These are phyloP conservation scores for Malthinus seriepunctatus DNA, from an alignment of 2,888 invertebrate species.

Conservation along the genomic window DNA sequence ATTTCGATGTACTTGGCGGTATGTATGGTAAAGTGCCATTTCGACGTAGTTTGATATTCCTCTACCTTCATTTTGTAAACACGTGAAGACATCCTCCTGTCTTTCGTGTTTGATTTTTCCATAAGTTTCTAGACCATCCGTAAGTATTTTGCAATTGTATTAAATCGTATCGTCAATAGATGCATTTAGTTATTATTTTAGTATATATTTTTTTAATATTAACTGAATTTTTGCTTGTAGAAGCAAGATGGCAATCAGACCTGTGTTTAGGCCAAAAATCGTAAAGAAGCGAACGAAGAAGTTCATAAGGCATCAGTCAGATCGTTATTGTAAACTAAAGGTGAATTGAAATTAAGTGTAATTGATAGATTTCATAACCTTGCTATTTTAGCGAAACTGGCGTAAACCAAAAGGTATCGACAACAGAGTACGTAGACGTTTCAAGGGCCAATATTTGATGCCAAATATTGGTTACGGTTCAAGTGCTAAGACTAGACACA, in stretches of 20 bases:
- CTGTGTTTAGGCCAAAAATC: conserved; percentile 86
- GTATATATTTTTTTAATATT: neutral
- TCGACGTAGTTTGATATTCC: no score
- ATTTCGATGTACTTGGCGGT: no score
- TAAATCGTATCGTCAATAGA: neutral
- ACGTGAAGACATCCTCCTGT: neutral
- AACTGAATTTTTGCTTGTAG: conserved; percentile 20
- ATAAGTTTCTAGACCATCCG: conserved; percentile 37
- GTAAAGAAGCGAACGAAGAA: conserved; percentile 98
- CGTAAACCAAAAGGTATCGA: conserved; percentile 99
- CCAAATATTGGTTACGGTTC: conserved; percentile 99
- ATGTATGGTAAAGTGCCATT: no score
- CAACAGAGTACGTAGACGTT: conserved; percentile 97
- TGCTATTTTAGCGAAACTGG: conserved; percentile 82
- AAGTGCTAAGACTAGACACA: conserved; percentile 91
- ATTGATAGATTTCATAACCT: conserved; percentile 17
- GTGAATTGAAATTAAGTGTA: conserved; percentile 55
- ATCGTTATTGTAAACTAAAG: conserved; percentile 95
- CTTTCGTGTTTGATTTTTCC: conserved; percentile 24
- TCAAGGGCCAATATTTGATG: conserved; percentile 99
- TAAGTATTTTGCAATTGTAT: conserved; percentile 31
- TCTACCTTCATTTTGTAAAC: no score
- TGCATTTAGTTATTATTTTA: neutral
- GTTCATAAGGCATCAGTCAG: conserved; percentile 98
- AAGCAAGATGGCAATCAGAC: conserved; percentile 82